phyloP scores from a whole-genome alignment of 2,113 vertebrate genomes.

The Dasyornis broadbenti region DNA sequence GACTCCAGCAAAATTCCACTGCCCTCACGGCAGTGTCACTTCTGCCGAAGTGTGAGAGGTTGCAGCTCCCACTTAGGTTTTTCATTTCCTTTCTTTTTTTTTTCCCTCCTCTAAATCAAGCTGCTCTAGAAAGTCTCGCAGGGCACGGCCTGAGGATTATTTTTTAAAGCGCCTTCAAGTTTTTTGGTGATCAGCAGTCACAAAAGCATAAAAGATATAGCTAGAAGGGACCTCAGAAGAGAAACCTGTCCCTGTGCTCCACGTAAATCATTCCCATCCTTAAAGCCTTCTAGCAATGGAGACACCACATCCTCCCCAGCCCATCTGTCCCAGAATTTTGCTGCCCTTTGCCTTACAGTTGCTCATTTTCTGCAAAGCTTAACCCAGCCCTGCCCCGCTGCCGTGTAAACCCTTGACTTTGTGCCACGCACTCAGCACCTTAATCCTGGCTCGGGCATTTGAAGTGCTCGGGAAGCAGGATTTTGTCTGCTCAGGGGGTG shows the following conservation, averaged over 20 bases:
- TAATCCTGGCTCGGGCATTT: background rate
- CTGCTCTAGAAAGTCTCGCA: background rate
- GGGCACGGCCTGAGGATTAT: background rate
- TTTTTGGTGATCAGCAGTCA: background rate
- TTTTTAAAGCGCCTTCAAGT: background rate
- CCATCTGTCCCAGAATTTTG: background rate
- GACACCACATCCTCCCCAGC: background rate
- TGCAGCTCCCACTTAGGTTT: background rate
- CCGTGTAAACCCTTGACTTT: background rate
- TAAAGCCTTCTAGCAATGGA: background rate
- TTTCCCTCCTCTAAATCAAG: background rate
- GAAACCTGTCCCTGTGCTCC: background rate
- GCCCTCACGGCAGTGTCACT: background rate
- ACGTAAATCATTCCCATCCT: background rate
- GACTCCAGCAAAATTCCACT: background rate
- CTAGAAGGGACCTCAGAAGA: background rate
- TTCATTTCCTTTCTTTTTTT: background rate
- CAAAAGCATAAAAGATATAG: background rate
- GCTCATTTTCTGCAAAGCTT: background rate
- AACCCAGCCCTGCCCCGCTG: background rate
- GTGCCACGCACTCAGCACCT: accelerated
- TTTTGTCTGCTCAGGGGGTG: accelerated
- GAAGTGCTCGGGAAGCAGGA: background rate
- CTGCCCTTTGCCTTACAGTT: background rate
- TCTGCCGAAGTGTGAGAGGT: background rate